Conservation (phyloP, 2,113 vertebrate genomes). For the Chamaea fasciata region DNA sequence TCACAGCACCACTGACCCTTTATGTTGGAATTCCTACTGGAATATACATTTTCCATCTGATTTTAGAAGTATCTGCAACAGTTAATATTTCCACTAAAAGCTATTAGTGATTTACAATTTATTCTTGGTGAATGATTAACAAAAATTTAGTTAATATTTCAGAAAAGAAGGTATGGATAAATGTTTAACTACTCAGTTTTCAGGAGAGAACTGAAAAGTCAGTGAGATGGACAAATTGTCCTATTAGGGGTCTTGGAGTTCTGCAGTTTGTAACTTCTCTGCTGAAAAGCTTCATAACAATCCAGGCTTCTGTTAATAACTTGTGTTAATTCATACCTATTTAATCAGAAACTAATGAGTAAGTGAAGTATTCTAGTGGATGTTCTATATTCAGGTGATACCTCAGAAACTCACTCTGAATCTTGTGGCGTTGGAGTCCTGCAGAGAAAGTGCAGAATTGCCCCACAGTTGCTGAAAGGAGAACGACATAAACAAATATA, state of each 20-base stretch:
- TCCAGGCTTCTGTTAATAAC: not conserved
- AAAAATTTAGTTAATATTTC: conserved; percentile 11
- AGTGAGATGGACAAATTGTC: not conserved
- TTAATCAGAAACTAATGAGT: not conserved
- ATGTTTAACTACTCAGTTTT: conserved; percentile 24
- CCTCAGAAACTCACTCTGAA: not conserved
- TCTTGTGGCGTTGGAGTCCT: not conserved
- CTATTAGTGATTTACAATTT: not conserved
- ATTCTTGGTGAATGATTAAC: conserved; percentile 47
- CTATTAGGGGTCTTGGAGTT: not conserved
- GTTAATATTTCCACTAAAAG: not conserved
- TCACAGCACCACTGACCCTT: not conserved
- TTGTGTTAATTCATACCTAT: not conserved
- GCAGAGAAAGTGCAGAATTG: not conserved
- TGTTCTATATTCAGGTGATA: not conserved
- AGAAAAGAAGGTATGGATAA: not conserved
- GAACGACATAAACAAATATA: not conserved
- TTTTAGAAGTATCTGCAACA: not conserved
- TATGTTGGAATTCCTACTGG: not conserved
- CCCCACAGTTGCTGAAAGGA: not conserved
- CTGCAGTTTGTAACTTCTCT: not conserved
- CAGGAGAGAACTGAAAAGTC: not conserved
- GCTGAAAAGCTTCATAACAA: not conserved
- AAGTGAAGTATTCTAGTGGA: not conserved
- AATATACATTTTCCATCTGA: not conserved